Evolutionary conservation across 2,797 vertebrate species (phyloP), one percentile per base, ranked within the genome.

Genomic region (Protonibea diacanthus): DNA sequence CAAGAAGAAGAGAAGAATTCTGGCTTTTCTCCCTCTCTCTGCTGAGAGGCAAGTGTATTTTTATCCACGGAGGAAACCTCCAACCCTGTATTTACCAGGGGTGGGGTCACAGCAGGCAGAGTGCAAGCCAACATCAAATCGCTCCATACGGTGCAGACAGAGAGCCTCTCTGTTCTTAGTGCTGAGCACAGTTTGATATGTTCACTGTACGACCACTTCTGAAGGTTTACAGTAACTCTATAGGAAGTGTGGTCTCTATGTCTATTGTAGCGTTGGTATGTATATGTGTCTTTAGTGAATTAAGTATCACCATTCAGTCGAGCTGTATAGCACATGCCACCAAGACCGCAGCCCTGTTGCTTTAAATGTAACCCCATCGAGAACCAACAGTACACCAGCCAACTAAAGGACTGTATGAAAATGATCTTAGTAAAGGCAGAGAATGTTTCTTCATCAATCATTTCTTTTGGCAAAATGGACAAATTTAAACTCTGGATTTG

Each of bases 51-150:
- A 74, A 81, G 86, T 90, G 89, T 95, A 94, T 95, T 94, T 95
- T 94, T 94, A 93, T 93, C 90, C 87, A 40, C 21, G n/a, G 86
- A 91, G 89, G 87, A 92, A 94, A 94, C 91, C 92, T 93, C 91
- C 81, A 93, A 92, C 91, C 93, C 94, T 94, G 91, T 94, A 94
- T 94, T 95, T 95, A 95, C 85, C 91, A 93, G 93, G 94, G 94
- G 94, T 93, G 94, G 93, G 92, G 93, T 93, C 91, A 93, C 88
- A 80, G 74, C 79, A 89, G 83, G 83, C 89, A 72, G 82, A 85
- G 83, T 75, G 79, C 86, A 90, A 78, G 86, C 91, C 91, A 88
- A 81, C 84, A 80, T 89, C 78, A 76, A 80, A 84, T 86, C 88
- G 81, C 74, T 89, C 75, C 76, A 63, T 79, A n/a, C 66, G 25